Evolutionary conservation across 2,113 vertebrate species (phyloP).

Genomic region (Etheostoma cragini): DNA sequence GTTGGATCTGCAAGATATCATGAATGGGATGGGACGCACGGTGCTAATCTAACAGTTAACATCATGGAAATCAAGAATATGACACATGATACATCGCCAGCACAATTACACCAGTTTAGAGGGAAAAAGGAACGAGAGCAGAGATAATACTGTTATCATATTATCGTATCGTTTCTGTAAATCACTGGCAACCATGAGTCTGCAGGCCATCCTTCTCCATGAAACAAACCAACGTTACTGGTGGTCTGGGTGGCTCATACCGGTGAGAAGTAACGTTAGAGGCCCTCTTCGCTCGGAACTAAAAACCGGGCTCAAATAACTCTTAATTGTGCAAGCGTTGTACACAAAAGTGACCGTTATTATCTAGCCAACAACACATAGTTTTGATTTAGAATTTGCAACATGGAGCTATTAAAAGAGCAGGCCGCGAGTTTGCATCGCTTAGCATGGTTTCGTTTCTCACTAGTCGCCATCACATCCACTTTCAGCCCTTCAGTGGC

Average conservation of each 20-base stretch:
- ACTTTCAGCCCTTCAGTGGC: conserved; percentile 39
- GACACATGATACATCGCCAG: too few species aligned
- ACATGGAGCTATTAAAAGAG: background rate
- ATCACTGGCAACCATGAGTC: conserved; percentile 17
- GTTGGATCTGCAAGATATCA: background rate
- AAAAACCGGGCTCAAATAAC: conserved; percentile 14
- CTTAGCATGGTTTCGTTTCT: conserved; percentile 71
- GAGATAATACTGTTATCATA: too few species aligned
- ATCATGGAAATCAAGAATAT: background rate
- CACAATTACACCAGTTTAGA: too few species aligned
- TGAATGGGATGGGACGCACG: background rate
- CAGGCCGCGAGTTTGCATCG: conserved; percentile 44
- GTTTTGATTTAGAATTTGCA: background rate
- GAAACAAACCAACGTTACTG: conserved; percentile 28
- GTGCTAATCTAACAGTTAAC: background rate
- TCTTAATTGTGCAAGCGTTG: background rate
- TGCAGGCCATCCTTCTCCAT: conserved; percentile 49
- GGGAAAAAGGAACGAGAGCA: background rate
- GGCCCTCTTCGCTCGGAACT: conserved; percentile 62
- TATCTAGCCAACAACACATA: accelerated
- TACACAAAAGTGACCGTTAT: background rate
- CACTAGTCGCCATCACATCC: conserved; percentile 76
- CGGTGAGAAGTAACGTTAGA: conserved; percentile 42
- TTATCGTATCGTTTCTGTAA: background rate
- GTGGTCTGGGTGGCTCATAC: conserved; percentile 60